phyloP scores from a whole-genome alignment of 2,113 vertebrate genomes.

The Stegastes partitus region DNA sequence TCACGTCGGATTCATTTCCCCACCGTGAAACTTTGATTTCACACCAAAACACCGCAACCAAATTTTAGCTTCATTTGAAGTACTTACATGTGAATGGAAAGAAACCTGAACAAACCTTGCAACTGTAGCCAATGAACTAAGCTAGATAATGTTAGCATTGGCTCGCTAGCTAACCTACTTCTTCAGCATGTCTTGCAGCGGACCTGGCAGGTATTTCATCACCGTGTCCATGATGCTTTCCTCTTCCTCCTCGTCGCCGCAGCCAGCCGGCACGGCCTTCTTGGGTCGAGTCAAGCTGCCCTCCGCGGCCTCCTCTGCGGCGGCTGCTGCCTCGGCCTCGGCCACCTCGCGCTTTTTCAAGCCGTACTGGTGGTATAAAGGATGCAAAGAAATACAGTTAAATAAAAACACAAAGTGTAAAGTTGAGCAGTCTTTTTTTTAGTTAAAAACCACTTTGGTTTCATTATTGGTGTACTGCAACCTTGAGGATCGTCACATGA shows the following conservation, averaged over 20 bases:
- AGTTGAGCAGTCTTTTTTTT: no score
- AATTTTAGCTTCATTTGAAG: constrained; percentile 10
- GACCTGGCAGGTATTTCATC: constrained; percentile 98
- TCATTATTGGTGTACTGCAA: no score
- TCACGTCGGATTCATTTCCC: constrained; percentile 34
- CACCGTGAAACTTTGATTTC: constrained; percentile 20
- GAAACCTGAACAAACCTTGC: constrained; percentile 50
- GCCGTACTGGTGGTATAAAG: constrained; percentile 87
- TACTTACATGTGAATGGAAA: background rate
- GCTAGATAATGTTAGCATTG: constrained; percentile 54
- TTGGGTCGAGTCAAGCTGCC: constrained; percentile 96
- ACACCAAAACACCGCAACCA: constrained; percentile 6
- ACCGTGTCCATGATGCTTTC: constrained; percentile 99
- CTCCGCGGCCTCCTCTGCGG: constrained; percentile 90
- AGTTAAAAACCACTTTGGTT: no score
- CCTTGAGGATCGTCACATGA: no score
- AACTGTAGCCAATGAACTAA: constrained; percentile 63
- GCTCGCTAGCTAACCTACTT: constrained; percentile 85
- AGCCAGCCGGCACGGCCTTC: constrained; percentile 88
- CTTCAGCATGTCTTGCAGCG: constrained; percentile 99
- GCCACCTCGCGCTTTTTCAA: constrained; percentile 97
- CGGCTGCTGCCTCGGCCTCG: constrained; percentile 93
- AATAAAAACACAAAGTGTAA: no score
- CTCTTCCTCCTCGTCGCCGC: constrained; percentile 90
- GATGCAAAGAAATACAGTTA: no score